Conservation (phyloP, 37 sponge, comb jelly and placozoan genomes). For the Theonella swinhoei region DNA sequence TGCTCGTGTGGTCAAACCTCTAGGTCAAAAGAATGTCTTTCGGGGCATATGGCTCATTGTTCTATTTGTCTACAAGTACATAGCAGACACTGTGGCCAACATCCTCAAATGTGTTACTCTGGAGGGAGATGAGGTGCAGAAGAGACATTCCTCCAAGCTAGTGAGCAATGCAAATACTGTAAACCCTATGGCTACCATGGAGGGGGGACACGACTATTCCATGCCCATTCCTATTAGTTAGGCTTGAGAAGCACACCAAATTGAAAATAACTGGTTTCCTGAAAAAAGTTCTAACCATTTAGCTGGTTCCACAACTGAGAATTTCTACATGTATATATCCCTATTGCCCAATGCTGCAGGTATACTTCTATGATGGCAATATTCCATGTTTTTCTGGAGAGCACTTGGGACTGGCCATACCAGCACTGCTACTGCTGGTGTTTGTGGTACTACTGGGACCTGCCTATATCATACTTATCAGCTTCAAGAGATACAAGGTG, state of each 20-base stretch:
- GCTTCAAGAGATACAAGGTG: constrained; percentile 43
- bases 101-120: constrained; percentile 12
- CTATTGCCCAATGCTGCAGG: too few species aligned
- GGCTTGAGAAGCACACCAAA: too few species aligned
- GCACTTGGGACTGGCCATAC: constrained; percentile 18
- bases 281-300: too few species aligned
- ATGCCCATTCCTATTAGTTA: too few species aligned
- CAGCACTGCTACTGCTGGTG: constrained; percentile 16
- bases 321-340: too few species aligned
- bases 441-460: constrained; percentile 35
- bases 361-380: constrained; percentile 33
- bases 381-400: constrained; percentile 1
- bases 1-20: constrained; percentile 30
- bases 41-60: constrained; percentile 33
- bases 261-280: too few species aligned
- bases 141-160: too few species aligned
- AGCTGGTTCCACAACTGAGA: too few species aligned
- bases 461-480: constrained; percentile 6
- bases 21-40: constrained; percentile 24
- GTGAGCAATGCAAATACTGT: too few species aligned
- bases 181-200: too few species aligned
- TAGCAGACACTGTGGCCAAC: constrained; percentile 31
- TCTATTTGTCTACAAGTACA: constrained; percentile 55
- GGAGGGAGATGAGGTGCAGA: too few species aligned
- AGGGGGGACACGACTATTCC: too few species aligned